Conservation (phyloP, 2,888 invertebrate genomes). For the Tryphoninae sp. region DNA sequence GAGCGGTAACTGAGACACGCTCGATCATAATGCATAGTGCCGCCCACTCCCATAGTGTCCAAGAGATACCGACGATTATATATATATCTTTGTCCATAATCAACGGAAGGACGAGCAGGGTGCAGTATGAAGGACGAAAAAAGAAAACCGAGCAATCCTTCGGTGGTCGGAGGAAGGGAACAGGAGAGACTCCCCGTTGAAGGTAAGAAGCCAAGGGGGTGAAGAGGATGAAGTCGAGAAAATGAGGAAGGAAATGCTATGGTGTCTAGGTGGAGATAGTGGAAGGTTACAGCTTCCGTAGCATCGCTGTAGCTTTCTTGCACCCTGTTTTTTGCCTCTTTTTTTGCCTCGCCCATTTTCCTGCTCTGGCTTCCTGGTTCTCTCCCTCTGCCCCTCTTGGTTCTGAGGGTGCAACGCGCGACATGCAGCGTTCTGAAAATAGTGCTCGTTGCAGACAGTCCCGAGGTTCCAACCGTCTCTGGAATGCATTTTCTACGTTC, state of each 20-base stretch:
- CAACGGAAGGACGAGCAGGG: conserved; percentile 14
- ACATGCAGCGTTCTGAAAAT: conserved; percentile 8
- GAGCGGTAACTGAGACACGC: conserved; percentile 4
- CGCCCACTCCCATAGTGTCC: not conserved
- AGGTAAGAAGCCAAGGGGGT: conserved; percentile 8
- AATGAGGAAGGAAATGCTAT: conserved; percentile 54
- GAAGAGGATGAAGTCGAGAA: conserved; percentile 38
- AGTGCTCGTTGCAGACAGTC: not conserved
- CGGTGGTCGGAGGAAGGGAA: conserved; percentile 10
- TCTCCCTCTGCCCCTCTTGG: not conserved
- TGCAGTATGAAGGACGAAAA: conserved; percentile 31
- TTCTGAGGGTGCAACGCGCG: conserved; percentile 45
- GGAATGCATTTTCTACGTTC: conserved; percentile 66
- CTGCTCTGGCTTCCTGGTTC: conserved; percentile 1
- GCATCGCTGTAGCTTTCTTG: conserved; percentile 39
- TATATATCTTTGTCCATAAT: conserved; percentile 2
- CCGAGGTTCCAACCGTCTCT: conserved; percentile 29
- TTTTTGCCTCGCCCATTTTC: not conserved
- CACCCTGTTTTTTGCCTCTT: not conserved
- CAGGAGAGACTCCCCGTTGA: not conserved
- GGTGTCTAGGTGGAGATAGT: conserved; percentile 51
- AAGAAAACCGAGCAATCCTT: conserved; percentile 37
- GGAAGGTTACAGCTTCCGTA: conserved; percentile 58
- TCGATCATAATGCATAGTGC: conserved; percentile 6
- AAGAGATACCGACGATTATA: not conserved